Percentiles rank a stretch among this genome's conserved stretches.
These are phyloP conservation scores for Charaxes varanes DNA, from an alignment of 1,140 invertebrate genomes.

Conservation along the genomic window DNA sequence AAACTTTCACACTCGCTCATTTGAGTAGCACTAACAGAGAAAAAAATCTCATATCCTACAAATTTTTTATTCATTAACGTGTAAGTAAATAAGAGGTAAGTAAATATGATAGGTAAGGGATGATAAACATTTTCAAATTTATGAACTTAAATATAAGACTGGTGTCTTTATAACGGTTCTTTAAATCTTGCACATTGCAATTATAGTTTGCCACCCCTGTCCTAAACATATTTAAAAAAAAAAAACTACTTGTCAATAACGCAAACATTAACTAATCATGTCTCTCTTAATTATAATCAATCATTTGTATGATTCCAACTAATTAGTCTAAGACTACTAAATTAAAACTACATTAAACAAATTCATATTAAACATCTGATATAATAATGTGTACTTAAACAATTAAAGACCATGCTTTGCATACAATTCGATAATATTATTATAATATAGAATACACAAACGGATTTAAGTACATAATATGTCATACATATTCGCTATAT, in stretches of 20 bases:
- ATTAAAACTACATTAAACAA: constrained; percentile 10
- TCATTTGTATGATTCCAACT: no score
- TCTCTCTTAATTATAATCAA: no score
- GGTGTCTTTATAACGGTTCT: no score
- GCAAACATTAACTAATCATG: not conserved
- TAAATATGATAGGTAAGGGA: no score
- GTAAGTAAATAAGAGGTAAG: not conserved
- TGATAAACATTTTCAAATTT: no score
- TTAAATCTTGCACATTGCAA: no score
- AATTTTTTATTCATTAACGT: constrained; percentile 5
- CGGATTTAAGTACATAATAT: constrained; percentile 12
- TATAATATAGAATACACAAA: constrained; percentile 3
- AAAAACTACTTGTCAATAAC: not conserved
- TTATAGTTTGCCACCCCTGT: no score
- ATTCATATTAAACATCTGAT: no score
- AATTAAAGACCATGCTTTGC: constrained; percentile 14
- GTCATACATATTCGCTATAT: constrained; percentile 15
- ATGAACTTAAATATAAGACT: no score
- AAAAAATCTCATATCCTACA: constrained; percentile 7
- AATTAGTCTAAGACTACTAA: constrained; percentile 23
- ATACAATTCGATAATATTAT: not conserved
- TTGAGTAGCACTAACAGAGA: constrained; percentile 43
- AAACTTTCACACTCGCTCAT: constrained; percentile 41
- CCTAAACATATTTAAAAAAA: no score
- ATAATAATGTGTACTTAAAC: constrained; percentile 7